Evolutionary conservation across 2,113 vertebrate species (phyloP).

Genomic region (Hypomesus transpacificus): DNA sequence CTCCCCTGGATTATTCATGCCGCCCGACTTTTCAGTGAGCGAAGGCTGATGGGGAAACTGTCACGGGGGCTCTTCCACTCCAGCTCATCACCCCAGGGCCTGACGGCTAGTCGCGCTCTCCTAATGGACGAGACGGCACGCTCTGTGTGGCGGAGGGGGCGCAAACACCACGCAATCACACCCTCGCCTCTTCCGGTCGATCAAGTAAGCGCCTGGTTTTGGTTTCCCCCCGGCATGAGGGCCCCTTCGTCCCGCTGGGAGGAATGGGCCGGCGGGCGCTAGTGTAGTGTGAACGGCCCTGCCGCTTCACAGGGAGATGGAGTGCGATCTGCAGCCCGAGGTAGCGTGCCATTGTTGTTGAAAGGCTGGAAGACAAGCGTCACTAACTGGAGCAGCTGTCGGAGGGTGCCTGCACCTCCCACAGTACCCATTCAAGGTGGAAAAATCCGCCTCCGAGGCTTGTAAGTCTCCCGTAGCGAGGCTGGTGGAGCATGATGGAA

Average conservation of each 20-base stretch:
- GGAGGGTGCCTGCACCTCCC: conserved; percentile 40
- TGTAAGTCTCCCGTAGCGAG: conserved; percentile 22
- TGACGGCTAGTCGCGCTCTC: neutral
- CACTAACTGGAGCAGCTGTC: conserved; percentile 34
- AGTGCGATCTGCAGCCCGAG: conserved; percentile 30
- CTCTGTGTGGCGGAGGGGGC: neutral
- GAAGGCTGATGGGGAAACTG: conserved; percentile 39
- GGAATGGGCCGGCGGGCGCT: no score
- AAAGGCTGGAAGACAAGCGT: neutral
- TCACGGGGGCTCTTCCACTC: conserved; percentile 44
- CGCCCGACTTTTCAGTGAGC: conserved; percentile 44
- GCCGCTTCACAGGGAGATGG: conserved; percentile 31
- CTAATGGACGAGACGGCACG: neutral
- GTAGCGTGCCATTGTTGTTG: conserved; percentile 10
- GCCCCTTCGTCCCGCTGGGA: neutral
- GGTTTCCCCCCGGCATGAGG: conserved; percentile 18
- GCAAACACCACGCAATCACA: conserved; percentile 1
- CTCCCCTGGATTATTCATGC: conserved; percentile 61
- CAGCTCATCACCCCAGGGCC: conserved; percentile 10
- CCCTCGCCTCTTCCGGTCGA: neutral
- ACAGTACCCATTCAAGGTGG: conserved; percentile 21
- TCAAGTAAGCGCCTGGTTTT: conserved; percentile 2
- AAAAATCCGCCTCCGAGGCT: conserved; percentile 25
- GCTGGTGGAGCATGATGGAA: conserved; percentile 4
- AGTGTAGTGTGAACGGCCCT: conserved; percentile 13